Base-by-base conservation (phyloP, 2,113 vertebrate species). In the Xenopus borealis region DNA sequence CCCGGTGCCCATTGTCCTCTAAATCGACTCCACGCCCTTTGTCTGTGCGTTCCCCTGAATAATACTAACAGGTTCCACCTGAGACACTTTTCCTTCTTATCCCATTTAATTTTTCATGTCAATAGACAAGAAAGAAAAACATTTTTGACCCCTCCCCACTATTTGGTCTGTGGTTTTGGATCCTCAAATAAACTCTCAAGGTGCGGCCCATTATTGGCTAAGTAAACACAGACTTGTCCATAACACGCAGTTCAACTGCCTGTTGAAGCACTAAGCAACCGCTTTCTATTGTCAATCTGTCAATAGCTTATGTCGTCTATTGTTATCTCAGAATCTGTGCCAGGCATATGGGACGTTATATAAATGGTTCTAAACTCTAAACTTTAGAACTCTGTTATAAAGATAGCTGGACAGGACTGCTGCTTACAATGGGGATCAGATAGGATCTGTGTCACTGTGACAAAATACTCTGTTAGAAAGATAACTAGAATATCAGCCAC, bases 81-180 rank as follows among this genome's bases (percentile, higher is more conserved):
- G 18, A 20, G 18, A 50, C 10, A 50, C 47, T 50, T 50, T 40
- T 9, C 46, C 46, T 27, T 33, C 18, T 40, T 9, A 3, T 20
- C 17, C 10, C 33, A 3, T 40, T 40, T 40, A 12, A 3, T 19
- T 18, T 40, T 19, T 58, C 17, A 16, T 55, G 12, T 55, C 14
- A 18, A 55, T 55, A 55, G 7, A 55, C 53, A 7, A 61, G 18
- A 10, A 61, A 61, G 11, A 20, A 9, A 58, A 40, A 58, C 3
- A n/a, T 19, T 58, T 58, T 18, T 18, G 17, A 9, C 10, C 18
- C 14, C 17, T 13, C 53, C 53, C 53, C 53, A 12, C 14, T 61
- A 23, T 61, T 61, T 61, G 10, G 58, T 61, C 20, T 27, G 58
- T 61, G 58, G 58, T 27, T 61, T 64, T 69, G 58, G 33, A 69